phyloP scores from a whole-genome alignment of 1,140 invertebrate genomes.

The Cephus cinctus region DNA sequence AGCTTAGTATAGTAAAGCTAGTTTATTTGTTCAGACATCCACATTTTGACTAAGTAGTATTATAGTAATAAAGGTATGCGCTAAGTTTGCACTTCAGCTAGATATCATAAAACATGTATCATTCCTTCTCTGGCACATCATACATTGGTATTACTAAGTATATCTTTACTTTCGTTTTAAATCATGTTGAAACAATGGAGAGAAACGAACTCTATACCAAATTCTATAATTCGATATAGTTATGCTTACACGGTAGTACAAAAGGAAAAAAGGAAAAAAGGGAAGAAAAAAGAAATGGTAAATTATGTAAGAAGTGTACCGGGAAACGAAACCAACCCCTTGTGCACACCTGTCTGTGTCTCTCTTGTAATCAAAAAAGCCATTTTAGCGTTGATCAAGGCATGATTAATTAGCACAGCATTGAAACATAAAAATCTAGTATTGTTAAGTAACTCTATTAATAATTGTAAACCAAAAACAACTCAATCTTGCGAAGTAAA shows the following conservation, averaged over 20 bases:
- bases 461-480: slow-evolving; percentile 21
- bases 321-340: slow-evolving; percentile 32
- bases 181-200: slow-evolving; percentile 47
- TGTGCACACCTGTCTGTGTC: slow-evolving; percentile 31
- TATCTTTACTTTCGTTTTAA: slow-evolving; percentile 52
- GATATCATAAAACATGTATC: slow-evolving; percentile 58
- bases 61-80: slow-evolving; percentile 58
- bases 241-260: slow-evolving; percentile 38
- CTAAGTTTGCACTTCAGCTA: slow-evolving; percentile 58
- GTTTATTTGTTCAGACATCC: slow-evolving; percentile 58
- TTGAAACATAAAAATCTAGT: slow-evolving; percentile 47
- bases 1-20: slow-evolving; percentile 58
- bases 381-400: slow-evolving; percentile 31
- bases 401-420: slow-evolving; percentile 44
- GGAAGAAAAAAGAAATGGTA: slow-evolving; percentile 28
- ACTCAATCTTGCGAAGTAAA: slow-evolving; percentile 43
- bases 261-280: slow-evolving; percentile 28
- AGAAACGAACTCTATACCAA: slow-evolving; percentile 36
- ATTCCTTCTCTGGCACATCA: slow-evolving; percentile 56
- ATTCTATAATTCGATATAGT: slow-evolving; percentile 39
- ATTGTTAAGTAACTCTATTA: slow-evolving; percentile 43
- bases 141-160: slow-evolving; percentile 57
- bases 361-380: slow-evolving; percentile 35
- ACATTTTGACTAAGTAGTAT: slow-evolving; percentile 58
- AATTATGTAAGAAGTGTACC: slow-evolving; percentile 34